Percentiles rank a stretch among this genome's conserved stretches.
These are phyloP conservation scores for Clostera curtula DNA, from an alignment of 2,888 invertebrate species.

Conservation along the genomic window DNA sequence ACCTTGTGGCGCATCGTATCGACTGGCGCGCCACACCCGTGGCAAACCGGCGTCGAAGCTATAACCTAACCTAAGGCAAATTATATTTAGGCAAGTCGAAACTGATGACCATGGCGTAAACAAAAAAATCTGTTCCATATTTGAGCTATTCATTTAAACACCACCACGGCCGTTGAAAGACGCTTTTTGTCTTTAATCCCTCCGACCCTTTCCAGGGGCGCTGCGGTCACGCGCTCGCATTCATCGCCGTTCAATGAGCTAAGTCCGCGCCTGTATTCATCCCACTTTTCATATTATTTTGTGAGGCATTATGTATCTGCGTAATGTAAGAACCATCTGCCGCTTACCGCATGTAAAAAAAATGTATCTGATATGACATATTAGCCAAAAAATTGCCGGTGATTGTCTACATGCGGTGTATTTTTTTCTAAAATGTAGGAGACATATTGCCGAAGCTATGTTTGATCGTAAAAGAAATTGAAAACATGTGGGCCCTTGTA, in stretches of 20 bases:
- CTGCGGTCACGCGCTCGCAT: constrained; percentile 39
- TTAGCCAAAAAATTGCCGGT: no score
- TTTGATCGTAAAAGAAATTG: no score
- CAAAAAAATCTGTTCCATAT: neutral
- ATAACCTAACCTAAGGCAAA: no score
- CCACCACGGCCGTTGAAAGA: constrained; percentile 33
- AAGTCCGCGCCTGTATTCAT: constrained; percentile 36
- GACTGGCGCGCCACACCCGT: no score
- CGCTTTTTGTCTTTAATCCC: constrained; percentile 40
- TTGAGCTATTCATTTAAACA: constrained; percentile 16
- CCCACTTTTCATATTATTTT: constrained; percentile 39
- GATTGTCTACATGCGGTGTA: no score
- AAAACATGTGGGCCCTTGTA: no score
- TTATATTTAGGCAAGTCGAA: neutral
- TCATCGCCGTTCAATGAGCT: constrained; percentile 37
- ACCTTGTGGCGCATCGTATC: no score
- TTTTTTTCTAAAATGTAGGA: no score
- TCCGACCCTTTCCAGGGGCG: constrained; percentile 26
- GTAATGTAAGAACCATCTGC: constrained; percentile 36
- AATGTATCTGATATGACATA: no score
- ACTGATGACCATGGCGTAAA: neutral
- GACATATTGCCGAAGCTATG: no score
- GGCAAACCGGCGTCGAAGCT: no score
- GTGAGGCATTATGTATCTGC: constrained; percentile 20
- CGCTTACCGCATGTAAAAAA: constrained; percentile 9